Percentiles rank a stretch among this genome's conserved stretches.
phyloP scores from a whole-genome alignment of 2,797 vertebrate genomes.

The Serranus cabrilla region DNA sequence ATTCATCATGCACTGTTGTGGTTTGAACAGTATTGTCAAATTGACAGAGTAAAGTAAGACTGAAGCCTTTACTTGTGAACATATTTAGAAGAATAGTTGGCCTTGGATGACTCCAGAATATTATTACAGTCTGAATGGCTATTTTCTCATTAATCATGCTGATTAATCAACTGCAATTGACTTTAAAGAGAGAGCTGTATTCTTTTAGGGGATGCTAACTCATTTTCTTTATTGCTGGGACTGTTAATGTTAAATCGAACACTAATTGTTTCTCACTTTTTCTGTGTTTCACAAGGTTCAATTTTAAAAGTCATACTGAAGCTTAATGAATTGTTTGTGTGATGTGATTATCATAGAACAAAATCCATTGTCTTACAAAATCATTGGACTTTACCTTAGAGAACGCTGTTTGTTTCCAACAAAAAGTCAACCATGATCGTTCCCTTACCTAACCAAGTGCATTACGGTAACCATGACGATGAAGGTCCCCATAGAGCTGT shows the following conservation, averaged over 20 bases:
- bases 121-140: constrained; percentile 61
- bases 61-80: constrained; percentile 60
- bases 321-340: constrained; percentile 23
- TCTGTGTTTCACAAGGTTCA: constrained; percentile 15
- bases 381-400: accelerated
- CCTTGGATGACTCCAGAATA: constrained; percentile 55
- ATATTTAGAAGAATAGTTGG: constrained; percentile 71
- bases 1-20: constrained; percentile 79
- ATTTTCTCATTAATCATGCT: constrained; percentile 63
- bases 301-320: constrained; percentile 43
- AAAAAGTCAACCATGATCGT: background rate
- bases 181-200: constrained; percentile 46
- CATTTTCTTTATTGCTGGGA: constrained; percentile 42
- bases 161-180: constrained; percentile 71
- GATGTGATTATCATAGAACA: background rate
- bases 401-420: background rate
- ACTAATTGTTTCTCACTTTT: constrained; percentile 37
- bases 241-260: constrained; percentile 35
- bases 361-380: background rate
- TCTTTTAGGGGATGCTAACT: constrained; percentile 44
- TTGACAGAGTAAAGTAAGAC: constrained; percentile 61
- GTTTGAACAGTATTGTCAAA: constrained; percentile 68
- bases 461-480: background rate
- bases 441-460: background rate
- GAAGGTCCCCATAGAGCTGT: background rate